These are phyloP conservation scores for Micrasema minimum DNA, from an alignment of 1,140 invertebrate genomes.

Conservation along the genomic window DNA sequence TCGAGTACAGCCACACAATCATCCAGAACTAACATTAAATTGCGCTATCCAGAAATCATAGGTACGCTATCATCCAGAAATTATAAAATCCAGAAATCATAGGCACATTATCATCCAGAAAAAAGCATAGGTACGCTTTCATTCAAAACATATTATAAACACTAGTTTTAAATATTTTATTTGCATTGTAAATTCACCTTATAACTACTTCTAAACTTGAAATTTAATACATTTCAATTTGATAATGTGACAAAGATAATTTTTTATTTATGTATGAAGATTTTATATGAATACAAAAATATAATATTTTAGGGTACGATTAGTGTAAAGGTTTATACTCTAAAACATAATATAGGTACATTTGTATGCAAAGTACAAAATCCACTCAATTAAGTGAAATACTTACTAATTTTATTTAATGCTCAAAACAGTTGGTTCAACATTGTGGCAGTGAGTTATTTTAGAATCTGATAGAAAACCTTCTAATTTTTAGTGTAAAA, in stretches of 20 bases:
- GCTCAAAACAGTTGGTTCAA: background rate
- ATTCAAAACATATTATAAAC: too few relatives aligned
- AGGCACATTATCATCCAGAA: too few relatives aligned
- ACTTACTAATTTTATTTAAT: slow-evolving; percentile 1
- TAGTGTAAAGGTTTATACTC: too few relatives aligned
- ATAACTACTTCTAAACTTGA: background rate
- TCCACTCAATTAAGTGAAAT: background rate
- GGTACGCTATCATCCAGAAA: too few relatives aligned
- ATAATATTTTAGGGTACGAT: background rate
- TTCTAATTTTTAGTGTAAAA: background rate
- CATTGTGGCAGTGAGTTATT: background rate
- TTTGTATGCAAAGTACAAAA: slow-evolving; percentile 34
- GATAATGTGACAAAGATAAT: background rate
- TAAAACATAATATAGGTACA: too few relatives aligned
- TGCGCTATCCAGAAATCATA: too few relatives aligned
- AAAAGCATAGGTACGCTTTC: too few relatives aligned
- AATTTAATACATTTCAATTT: slow-evolving; percentile 4
- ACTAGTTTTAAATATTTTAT: background rate
- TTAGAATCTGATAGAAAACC: background rate
- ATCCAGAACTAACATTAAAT: too few relatives aligned
- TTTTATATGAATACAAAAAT: background rate
- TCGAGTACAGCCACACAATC: too few relatives aligned
- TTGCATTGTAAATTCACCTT: slow-evolving; percentile 1
- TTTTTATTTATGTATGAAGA: background rate
- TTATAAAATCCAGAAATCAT: too few relatives aligned